phyloP scores from a whole-genome alignment of 2,797 vertebrate species.

The Eospalax fontanierii region DNA sequence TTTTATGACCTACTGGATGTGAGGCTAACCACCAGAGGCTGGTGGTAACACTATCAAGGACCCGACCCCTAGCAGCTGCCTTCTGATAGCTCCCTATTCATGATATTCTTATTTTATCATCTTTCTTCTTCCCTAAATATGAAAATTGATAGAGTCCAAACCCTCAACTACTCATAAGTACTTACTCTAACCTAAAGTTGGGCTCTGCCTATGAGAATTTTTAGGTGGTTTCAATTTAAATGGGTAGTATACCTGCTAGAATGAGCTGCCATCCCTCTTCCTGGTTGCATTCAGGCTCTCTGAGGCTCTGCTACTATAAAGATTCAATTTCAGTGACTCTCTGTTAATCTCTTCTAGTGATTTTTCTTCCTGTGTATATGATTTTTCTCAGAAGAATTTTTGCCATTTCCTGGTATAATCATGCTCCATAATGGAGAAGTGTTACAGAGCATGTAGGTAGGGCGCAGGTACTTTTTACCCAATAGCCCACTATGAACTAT shows the following conservation, averaged over 20 bases:
- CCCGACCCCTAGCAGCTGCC: background rate
- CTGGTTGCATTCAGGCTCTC: background rate
- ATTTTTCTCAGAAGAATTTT: slow-evolving; percentile 33
- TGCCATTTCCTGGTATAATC: background rate
- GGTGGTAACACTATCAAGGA: no score
- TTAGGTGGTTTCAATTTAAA: background rate
- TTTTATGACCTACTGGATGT: background rate
- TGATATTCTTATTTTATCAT: no score
- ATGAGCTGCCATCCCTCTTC: background rate
- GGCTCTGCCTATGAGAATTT: background rate
- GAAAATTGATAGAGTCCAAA: background rate
- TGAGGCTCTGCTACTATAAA: background rate
- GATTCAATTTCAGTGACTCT: background rate
- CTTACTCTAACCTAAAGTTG: slow-evolving; percentile 42
- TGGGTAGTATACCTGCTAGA: background rate
- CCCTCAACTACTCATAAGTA: background rate
- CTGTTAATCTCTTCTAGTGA: slow-evolving; percentile 17
- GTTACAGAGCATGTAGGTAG: background rate
- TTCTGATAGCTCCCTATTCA: no score
- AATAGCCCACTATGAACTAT: background rate
- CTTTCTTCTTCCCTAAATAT: slow-evolving; percentile 53
- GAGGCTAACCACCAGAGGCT: no score
- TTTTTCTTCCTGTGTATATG: background rate
- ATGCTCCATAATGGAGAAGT: slow-evolving; percentile 24
- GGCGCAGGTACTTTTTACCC: background rate